Percentiles rank a stretch among this genome's conserved stretches.
These are phyloP conservation scores for Dasyornis broadbenti DNA, from an alignment of 2,113 vertebrate species.

Conservation along the genomic window DNA sequence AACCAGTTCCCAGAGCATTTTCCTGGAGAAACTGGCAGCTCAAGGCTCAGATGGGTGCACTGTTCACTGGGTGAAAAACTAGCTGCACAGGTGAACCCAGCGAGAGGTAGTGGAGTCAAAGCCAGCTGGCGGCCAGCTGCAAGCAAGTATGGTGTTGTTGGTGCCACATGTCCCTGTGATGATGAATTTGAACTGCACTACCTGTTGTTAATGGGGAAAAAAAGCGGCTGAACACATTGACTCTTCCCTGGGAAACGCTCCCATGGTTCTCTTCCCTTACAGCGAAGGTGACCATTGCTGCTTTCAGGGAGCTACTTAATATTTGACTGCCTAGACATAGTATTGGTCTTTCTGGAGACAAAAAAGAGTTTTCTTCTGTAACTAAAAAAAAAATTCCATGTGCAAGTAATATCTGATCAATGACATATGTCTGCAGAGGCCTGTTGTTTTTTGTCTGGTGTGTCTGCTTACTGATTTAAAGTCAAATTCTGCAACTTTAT, in stretches of 20 bases:
- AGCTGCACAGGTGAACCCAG: not conserved
- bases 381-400: slow-evolving; percentile 1
- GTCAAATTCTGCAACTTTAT: slow-evolving; percentile 13
- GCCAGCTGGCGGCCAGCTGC: not conserved
- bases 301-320: not conserved
- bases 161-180: not conserved
- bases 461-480: not conserved
- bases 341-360: slow-evolving; percentile 1
- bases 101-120: not conserved
- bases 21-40: not conserved
- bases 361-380: not conserved
- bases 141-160: not conserved
- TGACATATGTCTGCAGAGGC: not conserved
- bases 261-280: not conserved
- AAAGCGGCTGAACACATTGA: not conserved
- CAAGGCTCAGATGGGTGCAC: not conserved
- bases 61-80: not conserved
- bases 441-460: not conserved
- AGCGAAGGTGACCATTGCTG: not conserved
- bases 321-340: not conserved
- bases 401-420: slow-evolving; percentile 40
- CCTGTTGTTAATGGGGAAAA: not conserved
- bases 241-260: not conserved
- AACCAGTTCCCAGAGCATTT: not conserved
- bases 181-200: not conserved